Percentiles rank a stretch among this genome's conserved stretches.
Evolutionary conservation across 2,888 invertebrate species (phyloP).

Genomic region (Tipula unca): DNA sequence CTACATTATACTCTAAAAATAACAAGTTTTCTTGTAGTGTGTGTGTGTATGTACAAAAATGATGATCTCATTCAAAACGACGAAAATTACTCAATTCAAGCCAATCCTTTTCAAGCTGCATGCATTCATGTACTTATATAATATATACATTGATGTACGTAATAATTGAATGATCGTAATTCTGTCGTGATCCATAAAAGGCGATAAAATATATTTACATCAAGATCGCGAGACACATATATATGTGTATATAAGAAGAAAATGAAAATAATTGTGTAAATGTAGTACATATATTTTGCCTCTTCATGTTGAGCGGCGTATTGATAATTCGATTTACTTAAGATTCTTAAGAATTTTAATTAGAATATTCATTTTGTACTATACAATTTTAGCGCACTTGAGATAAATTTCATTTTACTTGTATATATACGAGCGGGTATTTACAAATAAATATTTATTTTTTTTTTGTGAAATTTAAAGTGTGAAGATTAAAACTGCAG

Average conservation of each 20-base stretch:
- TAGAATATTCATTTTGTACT: background rate
- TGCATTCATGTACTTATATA: background rate
- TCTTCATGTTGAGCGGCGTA: background rate
- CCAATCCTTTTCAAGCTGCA: background rate
- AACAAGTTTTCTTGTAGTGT: background rate
- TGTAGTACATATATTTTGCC: background rate
- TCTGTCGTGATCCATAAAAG: background rate
- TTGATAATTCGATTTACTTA: background rate
- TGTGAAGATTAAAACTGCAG: no score
- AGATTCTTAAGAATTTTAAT: background rate
- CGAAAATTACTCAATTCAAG: background rate
- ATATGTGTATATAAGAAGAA: background rate
- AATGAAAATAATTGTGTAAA: background rate
- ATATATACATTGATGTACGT: background rate
- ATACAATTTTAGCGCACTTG: background rate
- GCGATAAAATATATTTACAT: background rate
- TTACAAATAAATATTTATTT: no score
- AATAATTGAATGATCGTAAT: background rate
- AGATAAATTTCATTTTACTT: background rate
- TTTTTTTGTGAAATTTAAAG: no score
- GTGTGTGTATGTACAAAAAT: background rate
- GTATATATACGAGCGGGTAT: background rate
- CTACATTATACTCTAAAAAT: background rate
- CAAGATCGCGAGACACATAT: background rate
- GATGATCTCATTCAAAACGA: background rate